A percentile compares a stretch with the other conserved stretches of the same genome.
These are phyloP conservation scores for Chionis minor DNA, from an alignment of 2,113 vertebrate species.

Conservation along the genomic window DNA sequence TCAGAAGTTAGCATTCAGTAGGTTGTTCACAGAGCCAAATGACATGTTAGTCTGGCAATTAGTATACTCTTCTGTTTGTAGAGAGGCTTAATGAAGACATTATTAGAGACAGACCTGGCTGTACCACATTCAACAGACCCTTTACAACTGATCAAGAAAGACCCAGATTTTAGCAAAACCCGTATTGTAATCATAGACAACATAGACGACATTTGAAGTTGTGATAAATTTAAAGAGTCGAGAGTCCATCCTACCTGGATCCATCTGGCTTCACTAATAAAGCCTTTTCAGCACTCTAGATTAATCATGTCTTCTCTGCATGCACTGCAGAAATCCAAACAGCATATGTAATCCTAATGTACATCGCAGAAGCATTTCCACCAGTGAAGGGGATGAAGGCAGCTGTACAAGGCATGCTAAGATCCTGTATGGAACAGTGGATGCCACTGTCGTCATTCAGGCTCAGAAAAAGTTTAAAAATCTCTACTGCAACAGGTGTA, in stretches of 20 bases:
- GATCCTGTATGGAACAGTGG: neutral
- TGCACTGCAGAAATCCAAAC: neutral
- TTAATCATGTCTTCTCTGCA: neutral
- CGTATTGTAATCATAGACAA: neutral
- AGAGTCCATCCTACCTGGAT: neutral
- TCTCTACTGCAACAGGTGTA: neutral
- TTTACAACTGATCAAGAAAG: neutral
- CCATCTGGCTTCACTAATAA: neutral
- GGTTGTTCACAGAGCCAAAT: slow-evolving; percentile 4
- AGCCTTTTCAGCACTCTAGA: neutral
- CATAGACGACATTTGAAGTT: neutral
- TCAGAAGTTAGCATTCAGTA: slow-evolving; percentile 1
- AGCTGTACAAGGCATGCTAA: neutral
- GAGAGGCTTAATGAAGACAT: slow-evolving; percentile 42
- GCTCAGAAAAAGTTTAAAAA: neutral
- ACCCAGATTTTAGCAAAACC: neutral
- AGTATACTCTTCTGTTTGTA: slow-evolving; percentile 3
- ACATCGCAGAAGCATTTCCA: neutral
- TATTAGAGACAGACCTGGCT: slow-evolving; percentile 27
- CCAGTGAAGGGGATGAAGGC: neutral
- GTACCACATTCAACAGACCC: neutral
- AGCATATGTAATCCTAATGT: neutral
- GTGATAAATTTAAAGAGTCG: neutral
- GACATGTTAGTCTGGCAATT: slow-evolving; percentile 29
- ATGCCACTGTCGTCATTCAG: neutral